phyloP scores from a whole-genome alignment of 2,113 vertebrate genomes.

The Brachyhypopomus gauderio region DNA sequence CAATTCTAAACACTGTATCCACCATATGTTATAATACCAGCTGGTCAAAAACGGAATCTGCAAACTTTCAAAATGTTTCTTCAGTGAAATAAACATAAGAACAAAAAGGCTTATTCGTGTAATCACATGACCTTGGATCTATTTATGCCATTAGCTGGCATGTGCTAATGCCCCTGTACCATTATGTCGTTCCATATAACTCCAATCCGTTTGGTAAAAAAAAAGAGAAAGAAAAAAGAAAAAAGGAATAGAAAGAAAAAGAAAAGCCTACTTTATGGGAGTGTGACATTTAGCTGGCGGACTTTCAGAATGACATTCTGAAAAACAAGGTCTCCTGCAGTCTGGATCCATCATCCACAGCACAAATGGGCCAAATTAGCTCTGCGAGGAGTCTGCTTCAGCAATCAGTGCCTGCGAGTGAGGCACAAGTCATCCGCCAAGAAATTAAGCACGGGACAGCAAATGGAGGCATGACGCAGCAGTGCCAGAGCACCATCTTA shows the following conservation, averaged over 20 bases:
- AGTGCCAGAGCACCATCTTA: background rate
- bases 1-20: background rate
- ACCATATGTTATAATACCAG: too few species aligned
- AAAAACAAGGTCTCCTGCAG: conserved; percentile 44
- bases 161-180: background rate
- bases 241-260: background rate
- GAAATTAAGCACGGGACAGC: background rate
- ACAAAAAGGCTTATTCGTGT: background rate
- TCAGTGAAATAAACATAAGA: background rate
- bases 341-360: conserved; percentile 42
- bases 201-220: conserved; percentile 29
- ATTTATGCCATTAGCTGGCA: background rate
- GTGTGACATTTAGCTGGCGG: conserved; percentile 46
- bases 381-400: conserved; percentile 31
- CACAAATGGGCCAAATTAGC: conserved; percentile 50
- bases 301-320: conserved; percentile 43
- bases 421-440: background rate
- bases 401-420: conserved; percentile 40
- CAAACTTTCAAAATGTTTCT: background rate
- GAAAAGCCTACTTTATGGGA: conserved; percentile 1
- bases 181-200: conserved; percentile 9
- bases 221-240: background rate
- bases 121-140: background rate
- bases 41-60: too few species aligned
- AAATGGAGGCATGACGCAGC: background rate